Base-by-base conservation (phyloP, 2,797 vertebrate genomes). In the Microchirus variegatus region DNA sequence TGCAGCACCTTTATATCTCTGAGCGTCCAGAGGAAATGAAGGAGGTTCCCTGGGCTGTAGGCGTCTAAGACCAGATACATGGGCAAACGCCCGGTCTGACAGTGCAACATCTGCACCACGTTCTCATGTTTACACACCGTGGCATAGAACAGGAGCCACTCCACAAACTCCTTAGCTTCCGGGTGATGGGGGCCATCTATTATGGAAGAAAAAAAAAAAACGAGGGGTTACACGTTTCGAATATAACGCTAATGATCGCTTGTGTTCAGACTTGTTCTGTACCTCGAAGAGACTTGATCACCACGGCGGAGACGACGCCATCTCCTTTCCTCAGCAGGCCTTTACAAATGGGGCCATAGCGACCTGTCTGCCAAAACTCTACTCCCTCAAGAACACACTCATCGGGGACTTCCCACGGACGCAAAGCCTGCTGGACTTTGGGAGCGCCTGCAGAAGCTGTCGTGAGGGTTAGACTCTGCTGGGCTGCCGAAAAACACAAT, bases 11-110 rank as follows among this genome's bases (percentile, higher is more conserved):
- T 78, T 80, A 86, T 87, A 46, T 89, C 81, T 84, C 81, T 78
- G 67, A 90, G 78, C 0, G 60, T 78, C 92, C 90, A 92, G 35
- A 90, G 87, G 64, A 89, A 88, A 65, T 87, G 71, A 43, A 91
- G 84, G 15, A 92, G 91, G 70, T 91, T 90, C 3, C 89, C 90
- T 0, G 90, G 89, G 63, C 46, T 73, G 72, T 37, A 46, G 55
- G 70, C 80, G 5, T 90, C 83, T 18, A 92, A 65, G 57, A 92
- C 66, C 73, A 93, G 70, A 66, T 70, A 90, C 81, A 89, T 69
- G 55, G 90, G 91, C 17, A 44, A 68, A 19, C 12, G 59, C 4
- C 31, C 68, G 64, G 81, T 91, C 79, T 89, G 91, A 68, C 86
- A 90, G 83, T 50, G 66, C 70, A 92, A 40, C 90, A 92, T 89